phyloP scores from a whole-genome alignment of 2,113 vertebrate species.

The Myodes glareolus region DNA sequence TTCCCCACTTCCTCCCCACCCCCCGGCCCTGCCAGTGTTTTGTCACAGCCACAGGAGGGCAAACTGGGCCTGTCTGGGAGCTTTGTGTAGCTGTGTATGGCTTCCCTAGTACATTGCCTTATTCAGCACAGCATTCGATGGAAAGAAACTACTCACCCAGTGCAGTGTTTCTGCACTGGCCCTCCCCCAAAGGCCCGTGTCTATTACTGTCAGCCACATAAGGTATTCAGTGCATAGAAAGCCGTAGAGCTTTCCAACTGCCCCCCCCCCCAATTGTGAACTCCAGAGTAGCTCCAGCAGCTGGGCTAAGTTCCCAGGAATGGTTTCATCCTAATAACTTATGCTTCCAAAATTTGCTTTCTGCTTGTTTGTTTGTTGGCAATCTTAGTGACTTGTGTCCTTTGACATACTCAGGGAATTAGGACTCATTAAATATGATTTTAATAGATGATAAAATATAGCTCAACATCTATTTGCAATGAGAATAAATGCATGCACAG shows the following conservation, averaged over 20 bases:
- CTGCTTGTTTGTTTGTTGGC: conserved; percentile 3
- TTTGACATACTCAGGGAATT: too few species aligned
- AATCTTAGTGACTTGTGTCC: neutral
- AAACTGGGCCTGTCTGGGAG: neutral
- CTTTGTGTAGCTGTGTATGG: neutral
- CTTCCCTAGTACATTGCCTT: neutral
- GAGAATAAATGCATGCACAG: neutral
- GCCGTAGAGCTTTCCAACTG: neutral
- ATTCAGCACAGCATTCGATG: rapidly evolving
- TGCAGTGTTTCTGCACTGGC: neutral
- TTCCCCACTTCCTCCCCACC: too few species aligned
- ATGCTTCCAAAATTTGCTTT: neutral
- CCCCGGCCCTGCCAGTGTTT: neutral
- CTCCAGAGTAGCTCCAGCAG: neutral
- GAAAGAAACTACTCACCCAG: neutral
- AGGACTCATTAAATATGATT: neutral
- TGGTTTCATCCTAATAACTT: neutral
- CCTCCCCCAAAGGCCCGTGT: neutral
- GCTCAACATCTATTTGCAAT: neutral
- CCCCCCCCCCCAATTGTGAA: too few species aligned
- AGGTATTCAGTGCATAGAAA: neutral
- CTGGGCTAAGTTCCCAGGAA: neutral
- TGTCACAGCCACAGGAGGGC: neutral
- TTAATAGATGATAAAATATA: neutral
- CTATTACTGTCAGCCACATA: rapidly evolving